Evolutionary conservation across 2,797 vertebrate genomes (phyloP).

Genomic region (Anguilla marmorata): DNA sequence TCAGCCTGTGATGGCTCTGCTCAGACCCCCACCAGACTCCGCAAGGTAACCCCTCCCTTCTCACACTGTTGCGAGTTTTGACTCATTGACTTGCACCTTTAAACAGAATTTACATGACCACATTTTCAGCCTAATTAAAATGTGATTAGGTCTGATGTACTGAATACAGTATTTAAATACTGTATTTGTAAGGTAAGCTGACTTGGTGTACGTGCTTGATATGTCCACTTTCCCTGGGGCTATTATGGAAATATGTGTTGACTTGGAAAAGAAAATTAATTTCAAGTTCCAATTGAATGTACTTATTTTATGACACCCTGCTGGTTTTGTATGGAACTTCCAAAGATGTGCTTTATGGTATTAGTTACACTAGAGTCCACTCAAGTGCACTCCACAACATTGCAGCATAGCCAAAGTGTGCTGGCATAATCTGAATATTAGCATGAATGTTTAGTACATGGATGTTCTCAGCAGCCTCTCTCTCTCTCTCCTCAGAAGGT

Average conservation of each 20-base stretch:
- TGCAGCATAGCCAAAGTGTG: background rate
- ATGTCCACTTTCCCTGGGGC: background rate
- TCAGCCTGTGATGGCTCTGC: constrained; percentile 76
- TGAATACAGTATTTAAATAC: background rate
- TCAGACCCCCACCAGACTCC: constrained; percentile 74
- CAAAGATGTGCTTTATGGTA: background rate
- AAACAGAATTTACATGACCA: background rate
- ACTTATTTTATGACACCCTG: background rate
- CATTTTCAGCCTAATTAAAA: background rate
- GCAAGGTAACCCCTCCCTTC: constrained; percentile 68
- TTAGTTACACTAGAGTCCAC: background rate
- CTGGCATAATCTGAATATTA: background rate
- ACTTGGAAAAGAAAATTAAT: background rate
- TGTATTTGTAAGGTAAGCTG: background rate
- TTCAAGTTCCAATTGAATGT: background rate
- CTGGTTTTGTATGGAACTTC: background rate
- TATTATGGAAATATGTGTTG: background rate
- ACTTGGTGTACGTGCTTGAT: background rate
- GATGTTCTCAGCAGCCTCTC: background rate
- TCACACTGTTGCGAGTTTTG: constrained; percentile 16
- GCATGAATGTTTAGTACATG: background rate
- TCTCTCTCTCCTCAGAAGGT: constrained; percentile 65
- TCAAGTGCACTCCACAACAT: background rate
- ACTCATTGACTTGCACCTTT: background rate
- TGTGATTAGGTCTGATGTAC: background rate